phyloP scores from a whole-genome alignment of 1,140 invertebrate species.

The Aphis craccivora region DNA sequence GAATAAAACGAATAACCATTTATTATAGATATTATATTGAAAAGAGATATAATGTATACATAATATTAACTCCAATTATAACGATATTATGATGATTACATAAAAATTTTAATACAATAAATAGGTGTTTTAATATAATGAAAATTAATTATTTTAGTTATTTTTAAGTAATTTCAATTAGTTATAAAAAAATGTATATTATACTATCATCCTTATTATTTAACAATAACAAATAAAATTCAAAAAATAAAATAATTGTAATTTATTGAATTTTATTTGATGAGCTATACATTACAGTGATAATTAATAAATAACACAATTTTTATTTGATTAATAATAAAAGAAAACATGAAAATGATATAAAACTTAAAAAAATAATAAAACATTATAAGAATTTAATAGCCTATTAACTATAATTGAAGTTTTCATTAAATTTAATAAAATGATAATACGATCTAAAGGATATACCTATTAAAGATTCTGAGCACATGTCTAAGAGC shows the following conservation, averaged over 20 bases:
- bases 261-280: background rate
- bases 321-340: background rate
- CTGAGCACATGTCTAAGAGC: constrained; percentile 36
- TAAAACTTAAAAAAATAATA: background rate
- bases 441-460: background rate
- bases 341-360: background rate
- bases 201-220: background rate
- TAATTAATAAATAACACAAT: background rate
- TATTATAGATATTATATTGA: background rate
- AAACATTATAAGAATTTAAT: background rate
- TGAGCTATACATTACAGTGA: background rate
- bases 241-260: background rate
- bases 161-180: background rate
- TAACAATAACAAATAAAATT: background rate
- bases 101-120: background rate
- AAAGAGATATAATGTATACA: background rate
- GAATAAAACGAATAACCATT: background rate
- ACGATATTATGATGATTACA: background rate
- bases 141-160: background rate
- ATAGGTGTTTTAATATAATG: background rate
- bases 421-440: background rate
- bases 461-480: constrained; percentile 35
- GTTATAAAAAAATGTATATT: background rate
- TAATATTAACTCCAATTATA: background rate
- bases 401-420: background rate